A percentile compares a stretch with the other conserved stretches of the same genome.
Evolutionary conservation across 2,113 vertebrate genomes (phyloP).

Genomic region (Catharus bicknelli): DNA sequence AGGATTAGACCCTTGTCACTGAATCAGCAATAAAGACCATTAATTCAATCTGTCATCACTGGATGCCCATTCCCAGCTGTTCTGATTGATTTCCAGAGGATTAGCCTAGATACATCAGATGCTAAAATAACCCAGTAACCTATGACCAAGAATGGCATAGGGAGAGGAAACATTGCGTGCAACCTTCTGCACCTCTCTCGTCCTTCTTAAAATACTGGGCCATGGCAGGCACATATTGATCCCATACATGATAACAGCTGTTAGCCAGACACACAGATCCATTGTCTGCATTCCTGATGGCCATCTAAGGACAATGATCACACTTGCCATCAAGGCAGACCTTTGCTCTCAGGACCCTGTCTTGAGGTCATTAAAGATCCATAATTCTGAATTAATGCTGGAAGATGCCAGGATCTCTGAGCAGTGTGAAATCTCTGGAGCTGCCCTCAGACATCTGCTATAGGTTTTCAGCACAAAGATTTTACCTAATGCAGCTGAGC

Average conservation of each 20-base stretch:
- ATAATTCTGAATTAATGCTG: not conserved
- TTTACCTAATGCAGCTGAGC: not conserved
- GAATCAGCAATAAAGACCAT: not conserved
- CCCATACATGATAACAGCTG: not conserved
- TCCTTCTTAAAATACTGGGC: not conserved
- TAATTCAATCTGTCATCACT: constrained; percentile 36
- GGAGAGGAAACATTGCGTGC: not conserved
- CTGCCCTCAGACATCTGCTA: not conserved
- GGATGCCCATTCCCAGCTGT: constrained; percentile 18
- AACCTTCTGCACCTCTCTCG: not conserved
- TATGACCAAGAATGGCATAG: not conserved
- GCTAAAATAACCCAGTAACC: constrained; percentile 10
- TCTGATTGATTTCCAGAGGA: constrained; percentile 35
- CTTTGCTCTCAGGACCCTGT: not conserved
- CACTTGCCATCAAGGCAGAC: not conserved
- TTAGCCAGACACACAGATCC: not conserved
- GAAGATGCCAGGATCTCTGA: not conserved
- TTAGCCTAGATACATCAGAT: not conserved
- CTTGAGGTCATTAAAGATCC: not conserved
- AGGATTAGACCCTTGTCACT: constrained; percentile 4
- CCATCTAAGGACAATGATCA: not conserved
- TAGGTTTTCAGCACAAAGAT: not conserved
- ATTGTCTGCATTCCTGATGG: not conserved
- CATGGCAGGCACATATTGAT: not conserved
- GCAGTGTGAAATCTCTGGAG: not conserved